Evolutionary conservation across 2,113 vertebrate genomes (phyloP).

Genomic region (Hippoglossus stenolepis): DNA sequence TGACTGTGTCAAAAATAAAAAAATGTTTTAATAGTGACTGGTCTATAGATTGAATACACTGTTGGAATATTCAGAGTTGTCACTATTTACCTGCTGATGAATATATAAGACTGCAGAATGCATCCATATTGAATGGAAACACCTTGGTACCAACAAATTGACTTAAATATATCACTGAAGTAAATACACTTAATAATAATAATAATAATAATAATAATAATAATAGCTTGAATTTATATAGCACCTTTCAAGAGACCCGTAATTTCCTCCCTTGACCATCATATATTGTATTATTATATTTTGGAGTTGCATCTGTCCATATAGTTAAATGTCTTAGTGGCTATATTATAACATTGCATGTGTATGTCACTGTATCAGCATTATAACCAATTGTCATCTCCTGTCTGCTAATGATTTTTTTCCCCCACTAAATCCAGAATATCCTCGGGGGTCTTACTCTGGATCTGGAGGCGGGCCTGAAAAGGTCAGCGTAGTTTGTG

Average conservation of each 20-base stretch:
- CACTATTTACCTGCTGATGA: background rate
- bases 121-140: too few relatives aligned
- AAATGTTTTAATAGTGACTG: background rate
- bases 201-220: too few relatives aligned
- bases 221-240: too few relatives aligned
- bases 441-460: background rate
- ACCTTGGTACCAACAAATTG: too few relatives aligned
- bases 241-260: too few relatives aligned
- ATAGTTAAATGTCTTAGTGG: background rate
- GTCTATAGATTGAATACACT: background rate
- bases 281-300: too few relatives aligned
- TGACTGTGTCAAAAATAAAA: background rate
- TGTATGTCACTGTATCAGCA: background rate
- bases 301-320: too few relatives aligned
- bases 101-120: too few relatives aligned
- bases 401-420: background rate
- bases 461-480: conserved; percentile 3
- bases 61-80: background rate
- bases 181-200: too few relatives aligned
- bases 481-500: conserved; percentile 34
- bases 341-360: background rate
- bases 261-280: too few relatives aligned
- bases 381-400: background rate
- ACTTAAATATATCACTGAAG: too few relatives aligned
- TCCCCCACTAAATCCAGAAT: background rate